phyloP scores from a whole-genome alignment of 2,113 vertebrate genomes.

The Puffinus mauretanicus region DNA sequence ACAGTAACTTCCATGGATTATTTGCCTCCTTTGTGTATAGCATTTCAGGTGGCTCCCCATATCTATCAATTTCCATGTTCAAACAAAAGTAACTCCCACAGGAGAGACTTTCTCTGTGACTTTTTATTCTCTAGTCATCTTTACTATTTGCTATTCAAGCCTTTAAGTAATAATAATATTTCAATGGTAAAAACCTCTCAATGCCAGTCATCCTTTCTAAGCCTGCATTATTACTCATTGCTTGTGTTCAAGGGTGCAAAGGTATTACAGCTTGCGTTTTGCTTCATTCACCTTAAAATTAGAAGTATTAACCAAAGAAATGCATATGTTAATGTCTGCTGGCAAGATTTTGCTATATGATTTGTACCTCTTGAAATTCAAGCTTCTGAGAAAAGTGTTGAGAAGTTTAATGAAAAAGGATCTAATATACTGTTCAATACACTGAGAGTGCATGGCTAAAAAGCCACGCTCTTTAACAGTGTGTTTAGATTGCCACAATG shows the following conservation, averaged over 20 bases:
- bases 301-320: not conserved
- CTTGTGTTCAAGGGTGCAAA: not conserved
- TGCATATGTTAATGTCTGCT: not conserved
- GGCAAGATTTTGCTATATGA: not conserved
- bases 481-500: not conserved
- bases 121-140: not conserved
- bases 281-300: not conserved
- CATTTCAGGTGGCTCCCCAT: not conserved
- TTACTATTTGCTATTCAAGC: not conserved
- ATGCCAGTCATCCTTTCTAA: not conserved
- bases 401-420: not conserved
- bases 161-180: not conserved
- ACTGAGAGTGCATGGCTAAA: not conserved
- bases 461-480: rapidly evolving
- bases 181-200: not conserved
- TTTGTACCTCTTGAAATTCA: not conserved
- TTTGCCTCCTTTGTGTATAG: not conserved
- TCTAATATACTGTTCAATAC: not conserved
- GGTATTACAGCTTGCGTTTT: not conserved
- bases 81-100: not conserved
- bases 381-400: not conserved
- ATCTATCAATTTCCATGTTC: not conserved
- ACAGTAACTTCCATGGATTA: not conserved
- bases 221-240: not conserved
- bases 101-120: not conserved